Conservation (phyloP, 2,113 vertebrate species). For the Rhinoptilus africanus region DNA sequence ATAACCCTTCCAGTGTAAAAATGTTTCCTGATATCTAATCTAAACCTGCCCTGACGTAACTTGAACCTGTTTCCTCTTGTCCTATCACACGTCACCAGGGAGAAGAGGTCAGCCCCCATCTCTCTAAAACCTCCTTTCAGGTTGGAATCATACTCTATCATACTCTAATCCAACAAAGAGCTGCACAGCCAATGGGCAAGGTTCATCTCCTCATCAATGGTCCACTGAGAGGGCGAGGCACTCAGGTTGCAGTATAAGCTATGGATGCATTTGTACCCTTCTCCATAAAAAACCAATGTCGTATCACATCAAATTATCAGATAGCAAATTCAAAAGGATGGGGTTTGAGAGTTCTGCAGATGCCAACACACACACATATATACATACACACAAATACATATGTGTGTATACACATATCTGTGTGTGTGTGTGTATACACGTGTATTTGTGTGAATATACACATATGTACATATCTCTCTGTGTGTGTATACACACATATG, state of each 20-base stretch:
- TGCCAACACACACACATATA: not conserved
- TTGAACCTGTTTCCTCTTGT: too few relatives aligned
- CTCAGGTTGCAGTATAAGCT: not conserved
- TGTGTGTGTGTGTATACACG: accelerated
- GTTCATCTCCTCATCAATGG: not conserved
- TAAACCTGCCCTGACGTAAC: too few relatives aligned
- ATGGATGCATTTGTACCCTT: not conserved
- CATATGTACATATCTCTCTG: too few relatives aligned
- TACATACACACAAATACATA: not conserved
- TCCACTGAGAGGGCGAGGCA: not conserved
- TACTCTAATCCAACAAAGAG: not conserved
- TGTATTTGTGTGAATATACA: too few relatives aligned
- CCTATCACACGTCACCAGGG: too few relatives aligned
- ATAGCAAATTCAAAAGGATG: not conserved
- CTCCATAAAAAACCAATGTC: not conserved
- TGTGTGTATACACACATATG: accelerated
- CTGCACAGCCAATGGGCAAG: not conserved
- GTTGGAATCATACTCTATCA: too few relatives aligned
- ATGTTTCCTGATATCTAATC: too few relatives aligned
- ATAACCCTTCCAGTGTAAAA: too few relatives aligned
- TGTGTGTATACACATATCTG: too few relatives aligned
- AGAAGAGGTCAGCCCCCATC: too few relatives aligned
- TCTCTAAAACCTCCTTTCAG: too few relatives aligned
- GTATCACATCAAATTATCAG: not conserved
- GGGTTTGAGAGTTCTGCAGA: not conserved